phyloP scores from a whole-genome alignment of 1,140 invertebrate genomes.

The Dreissena rostriformis region DNA sequence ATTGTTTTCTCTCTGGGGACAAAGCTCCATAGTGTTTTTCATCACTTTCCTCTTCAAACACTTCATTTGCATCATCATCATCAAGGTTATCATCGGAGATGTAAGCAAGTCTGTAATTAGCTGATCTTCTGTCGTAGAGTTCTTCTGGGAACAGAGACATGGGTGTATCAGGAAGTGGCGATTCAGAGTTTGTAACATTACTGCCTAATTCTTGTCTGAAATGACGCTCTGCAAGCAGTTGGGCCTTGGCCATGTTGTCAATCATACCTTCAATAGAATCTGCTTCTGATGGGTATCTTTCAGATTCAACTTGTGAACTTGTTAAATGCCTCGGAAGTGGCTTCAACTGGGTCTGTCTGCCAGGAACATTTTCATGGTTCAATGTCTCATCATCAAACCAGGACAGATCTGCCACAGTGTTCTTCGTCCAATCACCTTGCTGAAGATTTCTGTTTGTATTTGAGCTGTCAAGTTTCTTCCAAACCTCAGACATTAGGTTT shows the following conservation, averaged over 20 bases:
- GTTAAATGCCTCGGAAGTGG: constrained; percentile 13
- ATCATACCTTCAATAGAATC: constrained; percentile 45
- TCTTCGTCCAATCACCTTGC: background rate
- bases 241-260: constrained; percentile 28
- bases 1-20: constrained; percentile 9
- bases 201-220: background rate
- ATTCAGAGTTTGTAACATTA: constrained; percentile 11
- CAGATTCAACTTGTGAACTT: constrained; percentile 2
- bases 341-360: background rate
- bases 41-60: background rate
- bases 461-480: too few relatives aligned
- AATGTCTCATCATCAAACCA: constrained; percentile 24
- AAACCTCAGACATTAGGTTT: too few relatives aligned
- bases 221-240: constrained; percentile 11
- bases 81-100: constrained; percentile 52
- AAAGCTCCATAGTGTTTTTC: background rate
- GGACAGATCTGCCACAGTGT: constrained; percentile 1
- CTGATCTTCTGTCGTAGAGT: constrained; percentile 18
- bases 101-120: constrained; percentile 45
- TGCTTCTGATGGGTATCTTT: constrained; percentile 38
- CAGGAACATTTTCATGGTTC: too few relatives aligned
- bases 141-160: constrained; percentile 41
- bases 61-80: constrained; percentile 23
- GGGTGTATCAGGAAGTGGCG: constrained; percentile 12
- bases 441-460: too few relatives aligned